Percentiles rank a stretch among this genome's conserved stretches.
phyloP scores from a whole-genome alignment of 1,140 invertebrate genomes.

The Lepidurus apus region DNA sequence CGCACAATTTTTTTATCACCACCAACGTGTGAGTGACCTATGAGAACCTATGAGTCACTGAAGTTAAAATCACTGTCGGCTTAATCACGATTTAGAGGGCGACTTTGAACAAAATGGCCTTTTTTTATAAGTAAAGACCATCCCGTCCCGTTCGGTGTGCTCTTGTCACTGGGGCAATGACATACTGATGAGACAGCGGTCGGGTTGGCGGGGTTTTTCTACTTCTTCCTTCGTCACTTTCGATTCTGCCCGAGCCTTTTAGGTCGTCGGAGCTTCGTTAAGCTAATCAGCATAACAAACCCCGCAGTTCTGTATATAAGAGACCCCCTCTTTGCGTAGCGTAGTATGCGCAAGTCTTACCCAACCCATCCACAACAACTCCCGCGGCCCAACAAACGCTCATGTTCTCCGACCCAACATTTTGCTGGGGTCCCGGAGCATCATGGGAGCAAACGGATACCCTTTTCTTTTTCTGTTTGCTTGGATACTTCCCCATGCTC shows the following conservation, averaged over 20 bases:
- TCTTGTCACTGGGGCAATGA: constrained; percentile 13
- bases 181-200: constrained; percentile 13
- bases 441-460: neutral
- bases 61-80: too few species aligned
- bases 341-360: constrained; percentile 18
- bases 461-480: neutral
- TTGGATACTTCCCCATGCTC: too few species aligned
- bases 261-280: constrained; percentile 13
- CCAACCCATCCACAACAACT: constrained; percentile 4
- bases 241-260: constrained; percentile 20
- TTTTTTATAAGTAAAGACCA: neutral
- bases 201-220: constrained; percentile 12
- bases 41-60: too few species aligned
- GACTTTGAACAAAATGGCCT: too few species aligned
- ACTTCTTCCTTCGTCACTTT: neutral
- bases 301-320: constrained; percentile 14
- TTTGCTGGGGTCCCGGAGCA: neutral
- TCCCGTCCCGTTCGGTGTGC: neutral
- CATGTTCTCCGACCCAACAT: neutral
- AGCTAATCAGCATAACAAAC: constrained; percentile 22
- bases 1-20: too few species aligned
- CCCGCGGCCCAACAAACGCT: neutral
- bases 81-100: too few species aligned
- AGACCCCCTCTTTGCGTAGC: neutral
- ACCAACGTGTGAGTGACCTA: too few species aligned